Evolutionary conservation across 2,113 vertebrate species (phyloP).

Genomic region (Xenopus laevis): DNA sequence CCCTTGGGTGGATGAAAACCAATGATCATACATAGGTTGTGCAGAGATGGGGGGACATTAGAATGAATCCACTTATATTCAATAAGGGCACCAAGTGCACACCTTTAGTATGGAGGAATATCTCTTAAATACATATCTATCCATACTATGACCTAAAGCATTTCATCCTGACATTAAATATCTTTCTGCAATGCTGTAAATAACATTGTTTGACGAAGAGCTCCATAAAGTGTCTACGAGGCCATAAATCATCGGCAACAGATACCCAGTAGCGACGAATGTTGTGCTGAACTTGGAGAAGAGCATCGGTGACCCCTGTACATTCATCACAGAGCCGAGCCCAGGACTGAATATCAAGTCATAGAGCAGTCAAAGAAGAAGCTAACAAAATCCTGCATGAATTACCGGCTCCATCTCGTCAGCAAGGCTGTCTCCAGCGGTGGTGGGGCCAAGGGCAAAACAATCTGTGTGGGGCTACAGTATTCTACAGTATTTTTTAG

Average conservation of each 20-base stretch:
- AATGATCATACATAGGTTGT: too few relatives aligned
- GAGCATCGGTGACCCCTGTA: slow-evolving; percentile 38
- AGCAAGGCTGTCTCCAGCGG: too few relatives aligned
- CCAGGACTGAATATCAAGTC: slow-evolving; percentile 35
- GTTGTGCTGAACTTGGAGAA: slow-evolving; percentile 30
- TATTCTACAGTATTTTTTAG: too few relatives aligned
- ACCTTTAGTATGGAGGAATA: not conserved
- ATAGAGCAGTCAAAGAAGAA: slow-evolving; percentile 15
- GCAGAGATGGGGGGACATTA: too few relatives aligned
- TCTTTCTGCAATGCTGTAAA: slow-evolving; percentile 25
- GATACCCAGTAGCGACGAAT: slow-evolving; percentile 34
- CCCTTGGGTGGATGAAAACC: too few relatives aligned
- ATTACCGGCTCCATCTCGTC: not conserved
- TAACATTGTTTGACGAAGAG: slow-evolving; percentile 11
- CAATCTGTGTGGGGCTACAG: too few relatives aligned
- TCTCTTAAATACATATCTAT: slow-evolving; percentile 31
- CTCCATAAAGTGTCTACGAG: not conserved
- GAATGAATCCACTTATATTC: not conserved
- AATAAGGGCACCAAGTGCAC: not conserved
- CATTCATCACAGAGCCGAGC: slow-evolving; percentile 46
- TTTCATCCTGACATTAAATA: slow-evolving; percentile 42
- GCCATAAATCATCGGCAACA: slow-evolving; percentile 19
- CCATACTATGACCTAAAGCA: slow-evolving; percentile 18
- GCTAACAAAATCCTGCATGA: slow-evolving; percentile 37
- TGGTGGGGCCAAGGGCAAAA: too few relatives aligned